These are phyloP conservation scores for Strongylocentrotus purpuratus DNA, from an alignment of 35 echinoderm and acorn worm species.

Conservation along the genomic window DNA sequence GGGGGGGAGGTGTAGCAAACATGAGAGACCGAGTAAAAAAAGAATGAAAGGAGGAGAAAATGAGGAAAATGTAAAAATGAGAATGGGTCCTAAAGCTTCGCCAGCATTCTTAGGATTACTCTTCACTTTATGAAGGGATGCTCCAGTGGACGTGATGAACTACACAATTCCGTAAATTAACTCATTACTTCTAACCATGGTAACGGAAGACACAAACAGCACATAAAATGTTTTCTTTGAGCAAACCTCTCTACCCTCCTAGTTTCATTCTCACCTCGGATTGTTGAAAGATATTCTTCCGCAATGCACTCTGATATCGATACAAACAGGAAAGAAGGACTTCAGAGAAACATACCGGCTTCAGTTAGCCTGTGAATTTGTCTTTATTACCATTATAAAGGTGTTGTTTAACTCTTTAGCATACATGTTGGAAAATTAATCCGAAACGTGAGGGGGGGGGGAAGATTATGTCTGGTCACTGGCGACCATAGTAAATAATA, in stretches of 20 bases:
- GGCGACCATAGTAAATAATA: too few species aligned
- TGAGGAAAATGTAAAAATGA: background rate
- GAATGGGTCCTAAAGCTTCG: background rate
- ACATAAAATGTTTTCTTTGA: background rate
- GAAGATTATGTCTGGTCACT: too few species aligned
- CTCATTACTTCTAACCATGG: background rate
- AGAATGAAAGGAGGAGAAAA: background rate
- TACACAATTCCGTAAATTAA: conserved; percentile 11
- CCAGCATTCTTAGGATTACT: background rate
- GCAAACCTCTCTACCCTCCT: background rate
- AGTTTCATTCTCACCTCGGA: background rate
- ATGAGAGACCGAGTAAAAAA: background rate
- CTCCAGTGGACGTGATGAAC: background rate
- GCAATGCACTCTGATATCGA: background rate
- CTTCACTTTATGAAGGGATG: background rate
- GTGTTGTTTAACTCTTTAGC: background rate
- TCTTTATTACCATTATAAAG: background rate
- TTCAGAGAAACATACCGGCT: too few species aligned
- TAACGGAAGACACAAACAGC: background rate
- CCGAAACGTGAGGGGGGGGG: too few species aligned
- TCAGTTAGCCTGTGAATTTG: too few species aligned
- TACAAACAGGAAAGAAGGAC: too few species aligned
- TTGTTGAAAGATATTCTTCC: background rate
- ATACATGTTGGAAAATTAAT: background rate
- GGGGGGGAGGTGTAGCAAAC: too few species aligned